Evolutionary conservation across 2,888 invertebrate genomes (phyloP).

Genomic region (Alsophila aescularia): DNA sequence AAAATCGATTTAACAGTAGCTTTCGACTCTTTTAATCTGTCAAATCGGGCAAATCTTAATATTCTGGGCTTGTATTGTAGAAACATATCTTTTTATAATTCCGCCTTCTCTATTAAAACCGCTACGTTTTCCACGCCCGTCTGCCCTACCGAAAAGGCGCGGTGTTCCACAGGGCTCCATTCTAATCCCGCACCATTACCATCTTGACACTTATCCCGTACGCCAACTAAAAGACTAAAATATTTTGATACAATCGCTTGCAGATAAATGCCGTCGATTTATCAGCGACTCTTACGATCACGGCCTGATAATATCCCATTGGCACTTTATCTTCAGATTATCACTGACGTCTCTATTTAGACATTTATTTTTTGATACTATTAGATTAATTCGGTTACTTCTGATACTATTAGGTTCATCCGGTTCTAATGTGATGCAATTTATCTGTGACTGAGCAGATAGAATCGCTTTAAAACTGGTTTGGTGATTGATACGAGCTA

Average conservation of each 20-base stretch:
- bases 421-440: slow-evolving; percentile 61
- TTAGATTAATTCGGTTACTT: slow-evolving; percentile 24
- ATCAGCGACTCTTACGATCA: slow-evolving; percentile 62
- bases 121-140: slow-evolving; percentile 35
- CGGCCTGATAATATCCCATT: slow-evolving; percentile 65
- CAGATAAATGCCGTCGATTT: slow-evolving; percentile 80
- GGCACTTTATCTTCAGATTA: slow-evolving; percentile 77
- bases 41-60: no score
- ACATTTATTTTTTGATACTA: slow-evolving; percentile 49
- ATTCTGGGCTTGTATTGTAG: no score
- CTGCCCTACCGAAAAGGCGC: slow-evolving; percentile 32
- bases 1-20: background rate
- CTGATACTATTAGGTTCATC: slow-evolving; percentile 48
- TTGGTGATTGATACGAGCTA: slow-evolving; percentile 22
- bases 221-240: slow-evolving; percentile 77
- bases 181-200: slow-evolving; percentile 68
- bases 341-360: slow-evolving; percentile 73
- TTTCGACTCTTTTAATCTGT: background rate
- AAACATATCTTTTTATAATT: no score
- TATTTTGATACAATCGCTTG: slow-evolving; percentile 81
- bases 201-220: slow-evolving; percentile 73
- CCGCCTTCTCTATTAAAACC: background rate
- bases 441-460: slow-evolving; percentile 48
- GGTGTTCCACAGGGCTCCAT: slow-evolving; percentile 51
- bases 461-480: slow-evolving; percentile 37